These are phyloP conservation scores for Xylota sylvarum DNA, from an alignment of 2,888 invertebrate species.

Conservation along the genomic window DNA sequence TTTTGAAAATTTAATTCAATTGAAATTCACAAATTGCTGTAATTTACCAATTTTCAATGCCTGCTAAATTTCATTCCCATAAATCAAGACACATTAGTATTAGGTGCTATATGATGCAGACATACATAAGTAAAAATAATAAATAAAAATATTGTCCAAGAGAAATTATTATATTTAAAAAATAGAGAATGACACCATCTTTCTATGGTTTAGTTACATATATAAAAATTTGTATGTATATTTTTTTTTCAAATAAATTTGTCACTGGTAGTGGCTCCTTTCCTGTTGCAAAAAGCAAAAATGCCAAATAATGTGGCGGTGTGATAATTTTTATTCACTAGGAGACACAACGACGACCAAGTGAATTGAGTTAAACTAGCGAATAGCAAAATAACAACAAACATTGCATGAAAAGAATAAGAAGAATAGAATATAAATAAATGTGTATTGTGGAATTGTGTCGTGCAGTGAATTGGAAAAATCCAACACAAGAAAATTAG, in stretches of 20 bases:
- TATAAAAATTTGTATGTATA: too few relatives aligned
- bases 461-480: constrained; percentile 48
- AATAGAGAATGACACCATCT: constrained; percentile 26
- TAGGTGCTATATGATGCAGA: neutral
- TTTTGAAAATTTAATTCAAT: constrained; percentile 50
- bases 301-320: constrained; percentile 10
- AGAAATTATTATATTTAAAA: too few relatives aligned
- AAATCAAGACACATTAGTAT: neutral
- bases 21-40: constrained; percentile 41
- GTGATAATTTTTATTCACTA: constrained; percentile 45
- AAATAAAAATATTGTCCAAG: neutral
- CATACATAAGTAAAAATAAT: neutral
- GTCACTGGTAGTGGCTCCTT: constrained; percentile 12
- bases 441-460: constrained; percentile 48
- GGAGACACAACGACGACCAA: constrained; percentile 54
- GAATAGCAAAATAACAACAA: constrained; percentile 45
- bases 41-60: constrained; percentile 38
- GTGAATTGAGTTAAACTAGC: constrained; percentile 61
- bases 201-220: constrained; percentile 10
- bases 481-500: constrained; percentile 58
- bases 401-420: constrained; percentile 7
- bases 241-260: constrained; percentile 22
- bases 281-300: constrained; percentile 34
- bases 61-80: neutral
- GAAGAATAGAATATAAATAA: constrained; percentile 16